Base-by-base conservation (phyloP, 2,888 invertebrate species). In the Meteorus cinctellus region DNA sequence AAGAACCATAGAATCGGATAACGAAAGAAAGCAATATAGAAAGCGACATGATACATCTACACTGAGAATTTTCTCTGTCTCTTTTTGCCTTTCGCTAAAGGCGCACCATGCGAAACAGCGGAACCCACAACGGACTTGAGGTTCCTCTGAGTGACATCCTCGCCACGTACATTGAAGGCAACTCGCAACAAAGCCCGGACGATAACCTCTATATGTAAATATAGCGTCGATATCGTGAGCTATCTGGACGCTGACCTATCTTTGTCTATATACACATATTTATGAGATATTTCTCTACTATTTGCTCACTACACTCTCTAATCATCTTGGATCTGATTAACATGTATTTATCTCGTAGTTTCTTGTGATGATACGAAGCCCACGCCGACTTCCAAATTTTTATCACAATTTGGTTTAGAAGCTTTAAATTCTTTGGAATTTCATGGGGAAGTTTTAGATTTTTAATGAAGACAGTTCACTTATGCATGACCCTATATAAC, bases 111-210 rank as follows among this genome's bases (percentile, higher is more conserved):
- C 24, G 84, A 84, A 81, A 81, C 82, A 76, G 83, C 55, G 83
- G 84, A 80, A 81, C 82, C 79, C 78, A 76, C 80, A 81, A 79
- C 82, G 78, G 62, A 29, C 62, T 80, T 81, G 79, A 80, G 73
- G 81, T 83, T 55, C 82, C 81, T 79, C 83, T 86, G 87, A 88
- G 83, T 88, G 88, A 88, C 88, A 87, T 86, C 85, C 83, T 83
- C 84, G 82, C 84, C 85, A 82, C 84, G 82, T 84, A 86, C 85
- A 87, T 88, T 87, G 88, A 88, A 88, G 88, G 88, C 85, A 82
- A 86, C 79, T 82, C 81, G 80, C 83, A 85, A 88, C 86, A 86
- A 87, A 86, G 84, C 77, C 80, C 79, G 82, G 84, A 84, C 84
- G 84, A 86, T 87, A 84, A 86, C 84, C 84, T 82, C 78, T 85